Conservation (phyloP, 2,888 invertebrate species). For the Merodon equestris region DNA sequence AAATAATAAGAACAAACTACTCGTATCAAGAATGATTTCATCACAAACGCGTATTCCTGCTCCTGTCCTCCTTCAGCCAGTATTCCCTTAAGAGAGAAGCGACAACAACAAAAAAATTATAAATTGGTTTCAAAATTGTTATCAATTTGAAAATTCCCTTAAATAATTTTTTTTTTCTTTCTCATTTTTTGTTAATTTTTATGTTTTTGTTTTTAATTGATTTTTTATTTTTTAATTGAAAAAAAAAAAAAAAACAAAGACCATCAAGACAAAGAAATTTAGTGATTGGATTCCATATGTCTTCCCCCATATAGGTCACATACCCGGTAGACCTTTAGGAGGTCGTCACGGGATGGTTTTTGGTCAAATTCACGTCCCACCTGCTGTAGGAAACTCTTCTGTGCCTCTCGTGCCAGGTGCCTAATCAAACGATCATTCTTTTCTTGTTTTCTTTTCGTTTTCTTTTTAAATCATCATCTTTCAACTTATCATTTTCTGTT, state of each 20-base stretch:
- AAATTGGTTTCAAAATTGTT: conserved; percentile 64
- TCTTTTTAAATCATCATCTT: conserved; percentile 51
- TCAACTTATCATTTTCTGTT: conserved; percentile 35
- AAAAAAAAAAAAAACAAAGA: conserved; percentile 5
- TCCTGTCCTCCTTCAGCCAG: not conserved
- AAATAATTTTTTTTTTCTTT: conserved; percentile 19
- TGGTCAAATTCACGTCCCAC: conserved; percentile 81
- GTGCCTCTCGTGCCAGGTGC: conserved; percentile 81
- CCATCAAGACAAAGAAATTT: conserved; percentile 43
- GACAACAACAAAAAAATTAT: not conserved
- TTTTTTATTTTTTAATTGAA: conserved; percentile 11
- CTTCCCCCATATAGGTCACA: conserved; percentile 80
- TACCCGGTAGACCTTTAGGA: conserved; percentile 83
- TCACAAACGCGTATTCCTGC: no score
- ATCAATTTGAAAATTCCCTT: not conserved
- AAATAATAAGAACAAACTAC: no score
- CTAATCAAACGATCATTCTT: conserved; percentile 72
- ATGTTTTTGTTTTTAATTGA: conserved; percentile 20
- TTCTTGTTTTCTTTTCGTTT: no score
- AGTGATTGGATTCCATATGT: conserved; percentile 64
- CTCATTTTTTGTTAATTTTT: conserved; percentile 22
- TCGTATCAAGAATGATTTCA: no score
- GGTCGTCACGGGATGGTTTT: conserved; percentile 84
- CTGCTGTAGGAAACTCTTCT: conserved; percentile 79
- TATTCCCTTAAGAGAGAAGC: not conserved